Conservation (phyloP, 2,113 vertebrate genomes). For the Siniperca knerii region DNA sequence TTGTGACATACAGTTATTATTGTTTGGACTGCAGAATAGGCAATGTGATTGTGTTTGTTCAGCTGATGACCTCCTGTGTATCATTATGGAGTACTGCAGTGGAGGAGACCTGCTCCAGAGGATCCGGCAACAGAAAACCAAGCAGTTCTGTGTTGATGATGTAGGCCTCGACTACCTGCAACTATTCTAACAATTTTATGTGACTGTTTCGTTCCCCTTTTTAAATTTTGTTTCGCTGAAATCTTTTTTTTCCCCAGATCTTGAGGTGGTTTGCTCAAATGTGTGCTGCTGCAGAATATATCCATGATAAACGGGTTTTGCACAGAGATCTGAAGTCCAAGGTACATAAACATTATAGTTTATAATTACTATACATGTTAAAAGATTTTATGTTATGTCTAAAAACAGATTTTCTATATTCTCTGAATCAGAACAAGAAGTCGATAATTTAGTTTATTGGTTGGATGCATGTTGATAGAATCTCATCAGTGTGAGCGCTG, state of each 20-base stretch:
- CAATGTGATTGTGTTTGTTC: conserved; percentile 61
- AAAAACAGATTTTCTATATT: not conserved
- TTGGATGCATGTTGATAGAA: conserved; percentile 27
- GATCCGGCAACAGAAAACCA: conserved; percentile 87
- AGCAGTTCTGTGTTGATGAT: conserved; percentile 86
- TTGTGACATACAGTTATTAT: not conserved
- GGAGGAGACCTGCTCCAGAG: conserved; percentile 92
- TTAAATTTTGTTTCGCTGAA: not conserved
- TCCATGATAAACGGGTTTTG: conserved; percentile 90
- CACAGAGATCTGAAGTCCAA: conserved; percentile 97
- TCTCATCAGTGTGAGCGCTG: conserved; percentile 36
- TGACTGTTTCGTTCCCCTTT: not conserved
- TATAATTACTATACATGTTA: not conserved
- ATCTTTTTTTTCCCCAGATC: conserved; percentile 82
- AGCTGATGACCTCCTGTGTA: conserved; percentile 90
- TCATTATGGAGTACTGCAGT: conserved; percentile 95
- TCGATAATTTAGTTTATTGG: conserved; percentile 16
- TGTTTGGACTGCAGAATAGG: conserved; percentile 22
- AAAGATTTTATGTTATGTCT: not conserved
- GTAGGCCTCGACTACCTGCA: conserved; percentile 76
- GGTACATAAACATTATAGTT: conserved; percentile 74
- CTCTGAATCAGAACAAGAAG: not conserved
- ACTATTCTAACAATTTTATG: not conserved
- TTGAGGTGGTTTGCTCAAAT: conserved; percentile 94
- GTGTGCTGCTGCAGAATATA: conserved; percentile 90